Percentiles rank a stretch among this genome's conserved stretches.
Evolutionary conservation across 1,140 invertebrate genomes (phyloP).

Genomic region (Calliphora vicina): DNA sequence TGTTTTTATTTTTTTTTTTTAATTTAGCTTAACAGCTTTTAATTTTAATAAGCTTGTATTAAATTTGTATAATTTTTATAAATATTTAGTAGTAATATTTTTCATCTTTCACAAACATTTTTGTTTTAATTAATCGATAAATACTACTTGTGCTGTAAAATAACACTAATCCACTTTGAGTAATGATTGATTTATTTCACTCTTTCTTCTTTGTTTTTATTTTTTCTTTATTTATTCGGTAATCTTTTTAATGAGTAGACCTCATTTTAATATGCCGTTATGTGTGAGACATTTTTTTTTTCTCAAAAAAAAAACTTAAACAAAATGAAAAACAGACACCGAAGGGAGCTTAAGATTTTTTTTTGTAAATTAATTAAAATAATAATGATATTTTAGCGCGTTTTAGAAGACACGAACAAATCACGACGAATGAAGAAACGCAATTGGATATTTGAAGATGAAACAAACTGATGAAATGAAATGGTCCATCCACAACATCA

Average conservation of each 20-base stretch:
- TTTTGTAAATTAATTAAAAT: background rate
- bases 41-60: too few species aligned
- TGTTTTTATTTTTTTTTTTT: too few species aligned
- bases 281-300: background rate
- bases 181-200: background rate
- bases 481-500: constrained; percentile 8
- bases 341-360: background rate
- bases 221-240: background rate
- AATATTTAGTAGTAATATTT: too few species aligned
- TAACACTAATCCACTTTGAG: background rate
- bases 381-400: background rate
- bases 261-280: background rate
- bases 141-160: too few species aligned
- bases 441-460: constrained; percentile 28
- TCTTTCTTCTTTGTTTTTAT: background rate
- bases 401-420: constrained; percentile 17
- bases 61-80: too few species aligned
- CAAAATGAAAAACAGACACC: background rate
- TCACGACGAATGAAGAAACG: constrained; percentile 33
- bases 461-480: constrained; percentile 14
- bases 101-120: too few species aligned
- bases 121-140: too few species aligned
- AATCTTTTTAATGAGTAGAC: background rate
- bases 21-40: too few species aligned
- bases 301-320: background rate